Evolutionary conservation across 1,140 invertebrate species (phyloP).

Genomic region (Globodera ellingtonae): DNA sequence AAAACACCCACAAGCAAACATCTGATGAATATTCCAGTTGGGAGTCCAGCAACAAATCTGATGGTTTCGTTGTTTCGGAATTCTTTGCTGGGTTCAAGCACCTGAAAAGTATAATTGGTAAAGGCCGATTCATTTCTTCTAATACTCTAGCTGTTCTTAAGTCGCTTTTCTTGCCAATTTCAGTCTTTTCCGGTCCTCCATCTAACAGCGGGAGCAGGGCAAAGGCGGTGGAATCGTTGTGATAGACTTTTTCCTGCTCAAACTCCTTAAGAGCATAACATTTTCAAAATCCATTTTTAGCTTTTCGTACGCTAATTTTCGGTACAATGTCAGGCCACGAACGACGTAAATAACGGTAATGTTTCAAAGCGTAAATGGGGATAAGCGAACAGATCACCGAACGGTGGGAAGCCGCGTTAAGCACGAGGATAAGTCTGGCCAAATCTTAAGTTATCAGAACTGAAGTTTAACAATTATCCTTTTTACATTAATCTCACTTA

Average conservation of each 20-base stretch:
- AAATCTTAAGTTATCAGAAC: slow-evolving; percentile 72
- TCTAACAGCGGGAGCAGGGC: background rate
- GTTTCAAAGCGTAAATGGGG: slow-evolving; percentile 82
- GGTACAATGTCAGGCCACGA: slow-evolving; percentile 65
- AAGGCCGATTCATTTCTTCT: background rate
- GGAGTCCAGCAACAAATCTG: slow-evolving; percentile 41
- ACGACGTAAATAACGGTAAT: slow-evolving; percentile 72
- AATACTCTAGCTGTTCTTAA: background rate
- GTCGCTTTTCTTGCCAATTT: slow-evolving; percentile 2
- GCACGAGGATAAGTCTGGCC: slow-evolving; percentile 84
- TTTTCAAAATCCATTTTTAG: slow-evolving; percentile 26
- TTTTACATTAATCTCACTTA: slow-evolving; percentile 18
- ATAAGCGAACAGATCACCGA: slow-evolving; percentile 87
- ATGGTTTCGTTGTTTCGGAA: slow-evolving; percentile 35
- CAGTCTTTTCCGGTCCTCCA: background rate
- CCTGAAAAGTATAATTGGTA: slow-evolving; percentile 20
- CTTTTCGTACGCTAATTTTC: slow-evolving; percentile 32
- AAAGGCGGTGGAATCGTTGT: background rate
- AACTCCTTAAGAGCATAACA: slow-evolving; percentile 28
- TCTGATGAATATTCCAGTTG: slow-evolving; percentile 31
- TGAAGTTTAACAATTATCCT: no score
- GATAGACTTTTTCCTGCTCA: slow-evolving; percentile 31
- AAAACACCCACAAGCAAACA: slow-evolving; percentile 38
- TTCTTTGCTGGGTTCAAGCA: slow-evolving; percentile 39
- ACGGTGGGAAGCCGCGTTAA: slow-evolving; percentile 87